A percentile compares a stretch with the other conserved stretches of the same genome.
phyloP scores from a whole-genome alignment of 1,140 invertebrate species.

The Periplaneta americana region DNA sequence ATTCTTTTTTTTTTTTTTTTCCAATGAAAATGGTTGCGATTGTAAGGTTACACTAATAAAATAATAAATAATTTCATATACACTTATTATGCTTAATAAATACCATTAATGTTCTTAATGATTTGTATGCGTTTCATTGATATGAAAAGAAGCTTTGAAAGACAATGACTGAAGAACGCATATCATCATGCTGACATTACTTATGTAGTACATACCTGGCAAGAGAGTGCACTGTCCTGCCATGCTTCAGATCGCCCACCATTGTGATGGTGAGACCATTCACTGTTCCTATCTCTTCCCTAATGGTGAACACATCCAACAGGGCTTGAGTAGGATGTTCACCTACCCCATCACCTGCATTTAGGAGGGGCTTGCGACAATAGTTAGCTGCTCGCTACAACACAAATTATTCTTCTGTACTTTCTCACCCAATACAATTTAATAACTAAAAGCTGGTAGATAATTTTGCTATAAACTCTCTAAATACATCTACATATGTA shows the following conservation, averaged over 20 bases:
- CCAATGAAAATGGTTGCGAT: neutral
- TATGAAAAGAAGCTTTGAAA: neutral
- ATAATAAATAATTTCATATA: neutral
- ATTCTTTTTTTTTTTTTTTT: neutral
- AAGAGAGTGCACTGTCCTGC: slow-evolving; percentile 96
- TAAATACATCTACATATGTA: too few relatives aligned
- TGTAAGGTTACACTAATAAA: neutral
- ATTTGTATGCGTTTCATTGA: neutral
- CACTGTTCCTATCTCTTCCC: slow-evolving; percentile 97
- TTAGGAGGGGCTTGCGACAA: slow-evolving; percentile 86
- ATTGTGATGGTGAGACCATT: slow-evolving; percentile 91
- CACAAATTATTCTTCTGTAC: neutral
- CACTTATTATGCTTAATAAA: neutral
- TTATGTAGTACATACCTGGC: slow-evolving; percentile 58
- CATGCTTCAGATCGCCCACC: slow-evolving; percentile 96
- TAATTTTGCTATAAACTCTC: too few relatives aligned
- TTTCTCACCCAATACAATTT: neutral
- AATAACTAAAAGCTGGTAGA: too few relatives aligned
- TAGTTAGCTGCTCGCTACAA: slow-evolving; percentile 70
- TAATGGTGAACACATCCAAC: slow-evolving; percentile 95
- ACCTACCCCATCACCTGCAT: slow-evolving; percentile 96
- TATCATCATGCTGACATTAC: too few relatives aligned
- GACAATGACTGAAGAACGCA: neutral
- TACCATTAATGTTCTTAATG: neutral
- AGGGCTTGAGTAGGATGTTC: slow-evolving; percentile 99